These are phyloP conservation scores for Papilio gigon DNA, from an alignment of 2,888 invertebrate species.

Conservation along the genomic window DNA sequence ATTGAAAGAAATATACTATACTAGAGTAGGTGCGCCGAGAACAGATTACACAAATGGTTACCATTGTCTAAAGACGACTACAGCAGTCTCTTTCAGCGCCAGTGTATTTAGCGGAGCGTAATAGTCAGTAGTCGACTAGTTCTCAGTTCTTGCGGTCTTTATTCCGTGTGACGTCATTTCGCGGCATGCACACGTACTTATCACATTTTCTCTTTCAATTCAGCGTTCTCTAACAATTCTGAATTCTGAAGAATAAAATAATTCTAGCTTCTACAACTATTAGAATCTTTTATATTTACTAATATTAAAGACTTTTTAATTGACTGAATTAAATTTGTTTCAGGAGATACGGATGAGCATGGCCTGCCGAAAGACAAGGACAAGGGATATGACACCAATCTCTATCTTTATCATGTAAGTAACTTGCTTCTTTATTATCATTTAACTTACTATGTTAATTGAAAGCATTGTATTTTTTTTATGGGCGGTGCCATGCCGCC, in stretches of 20 bases:
- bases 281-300: not conserved
- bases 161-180: slow-evolving; percentile 30
- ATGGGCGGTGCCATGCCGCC: no score
- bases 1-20: not conserved
- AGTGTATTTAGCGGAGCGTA: slow-evolving; percentile 16
- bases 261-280: not conserved
- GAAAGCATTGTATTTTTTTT: no score
- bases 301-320: not conserved
- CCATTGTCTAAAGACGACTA: not conserved
- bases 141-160: slow-evolving; percentile 31
- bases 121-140: slow-evolving; percentile 17
- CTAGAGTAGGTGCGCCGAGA: not conserved
- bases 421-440: slow-evolving; percentile 3
- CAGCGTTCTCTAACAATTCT: slow-evolving; percentile 14
- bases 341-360: slow-evolving; percentile 88
- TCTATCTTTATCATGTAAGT: slow-evolving; percentile 92
- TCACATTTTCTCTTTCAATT: slow-evolving; percentile 35
- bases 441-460: no score
- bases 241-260: slow-evolving; percentile 3
- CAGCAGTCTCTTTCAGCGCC: slow-evolving; percentile 1
- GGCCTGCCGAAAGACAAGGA: slow-evolving; percentile 86
- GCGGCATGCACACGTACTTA: slow-evolving; percentile 27
- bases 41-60: not conserved
- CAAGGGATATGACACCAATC: slow-evolving; percentile 91
- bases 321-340: slow-evolving; percentile 50